Evolutionary conservation across 2,797 vertebrate species (phyloP), one percentile per base, ranked within the genome.

Genomic region (Melanotaenia nigrans): DNA sequence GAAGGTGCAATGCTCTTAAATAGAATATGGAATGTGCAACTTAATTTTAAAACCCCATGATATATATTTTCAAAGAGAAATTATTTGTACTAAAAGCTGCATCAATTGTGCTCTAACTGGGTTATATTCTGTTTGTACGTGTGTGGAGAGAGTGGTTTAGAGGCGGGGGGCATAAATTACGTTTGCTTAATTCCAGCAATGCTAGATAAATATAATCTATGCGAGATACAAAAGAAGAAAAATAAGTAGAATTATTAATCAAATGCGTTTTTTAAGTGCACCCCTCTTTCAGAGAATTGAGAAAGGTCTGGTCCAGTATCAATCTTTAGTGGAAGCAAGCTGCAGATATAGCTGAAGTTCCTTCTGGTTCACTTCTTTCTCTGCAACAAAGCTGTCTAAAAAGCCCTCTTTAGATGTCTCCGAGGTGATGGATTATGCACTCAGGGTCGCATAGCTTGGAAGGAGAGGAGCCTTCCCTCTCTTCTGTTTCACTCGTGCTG

Each of bases 351-450:
- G 13, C 38, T 38, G 18, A 77, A 86, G 81, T 84, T 92, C 83
- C 81, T 83, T 85, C 65, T 85, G 85, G 71, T 92, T 89, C 28
- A 30, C 28, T 30, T 30, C 28, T 90, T 89, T 90, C 84, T 82
- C 77, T 78, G 85, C 87, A 91, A 91, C 87, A 89, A 90, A 90
- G 90, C 85, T 91, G 86, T 91, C 81, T 82, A 91, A 86, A 87
- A 87, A 87, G 77, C 73, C 87, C 85, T 89, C 84, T 89, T 86
- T 87, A 85, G 83, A 81, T 83, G 90, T 92, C 89, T 84, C 84
- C 62, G 80, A 82, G 42, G 84, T 93, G 93, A 94, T 92, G 89
- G 92, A 94, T 93, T 82, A 85, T 75, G 86, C 86, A 87, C 87
- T 90, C 90, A 87, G 85, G 72, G 68, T 88, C 86, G 90, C 89